These are phyloP conservation scores for Amazona vittata DNA, from an alignment of 2,113 vertebrate genomes.

Conservation along the genomic window DNA sequence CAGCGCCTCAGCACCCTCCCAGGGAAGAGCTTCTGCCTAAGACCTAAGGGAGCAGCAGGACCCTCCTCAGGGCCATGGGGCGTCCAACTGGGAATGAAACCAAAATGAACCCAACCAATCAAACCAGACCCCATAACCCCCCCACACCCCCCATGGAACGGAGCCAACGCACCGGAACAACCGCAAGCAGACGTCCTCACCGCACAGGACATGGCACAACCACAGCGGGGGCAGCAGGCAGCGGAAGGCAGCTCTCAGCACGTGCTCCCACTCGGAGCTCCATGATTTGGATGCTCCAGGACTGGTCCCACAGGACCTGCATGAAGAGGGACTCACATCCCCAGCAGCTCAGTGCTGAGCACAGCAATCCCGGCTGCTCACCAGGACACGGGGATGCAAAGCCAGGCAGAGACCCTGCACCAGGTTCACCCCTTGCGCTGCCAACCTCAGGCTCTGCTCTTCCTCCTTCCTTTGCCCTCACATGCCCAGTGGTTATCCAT, in stretches of 20 bases:
- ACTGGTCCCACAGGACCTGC: neutral
- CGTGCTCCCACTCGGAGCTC: rapidly evolving
- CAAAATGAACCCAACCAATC: too few species aligned
- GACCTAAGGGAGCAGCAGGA: too few species aligned
- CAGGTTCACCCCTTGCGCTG: conserved; percentile 3
- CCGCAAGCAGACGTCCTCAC: too few species aligned
- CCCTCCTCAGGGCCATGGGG: too few species aligned
- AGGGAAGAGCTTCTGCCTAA: neutral
- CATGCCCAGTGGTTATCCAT: neutral
- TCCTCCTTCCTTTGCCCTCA: conserved; percentile 7
- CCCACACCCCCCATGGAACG: too few species aligned
- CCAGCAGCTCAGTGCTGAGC: neutral
- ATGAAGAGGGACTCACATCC: neutral
- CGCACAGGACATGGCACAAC: too few species aligned
- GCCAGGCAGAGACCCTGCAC: conserved; percentile 1
- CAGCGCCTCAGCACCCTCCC: neutral
- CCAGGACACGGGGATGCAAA: neutral
- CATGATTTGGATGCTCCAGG: neutral
- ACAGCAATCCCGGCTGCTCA: neutral
- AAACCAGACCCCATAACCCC: too few species aligned
- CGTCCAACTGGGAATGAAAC: too few species aligned
- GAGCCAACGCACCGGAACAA: too few species aligned
- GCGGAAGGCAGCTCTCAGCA: neutral
- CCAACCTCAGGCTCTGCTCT: neutral
- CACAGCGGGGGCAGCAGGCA: neutral